These are phyloP conservation scores for Lophius piscatorius DNA, from an alignment of 2,113 vertebrate genomes.

Conservation along the genomic window DNA sequence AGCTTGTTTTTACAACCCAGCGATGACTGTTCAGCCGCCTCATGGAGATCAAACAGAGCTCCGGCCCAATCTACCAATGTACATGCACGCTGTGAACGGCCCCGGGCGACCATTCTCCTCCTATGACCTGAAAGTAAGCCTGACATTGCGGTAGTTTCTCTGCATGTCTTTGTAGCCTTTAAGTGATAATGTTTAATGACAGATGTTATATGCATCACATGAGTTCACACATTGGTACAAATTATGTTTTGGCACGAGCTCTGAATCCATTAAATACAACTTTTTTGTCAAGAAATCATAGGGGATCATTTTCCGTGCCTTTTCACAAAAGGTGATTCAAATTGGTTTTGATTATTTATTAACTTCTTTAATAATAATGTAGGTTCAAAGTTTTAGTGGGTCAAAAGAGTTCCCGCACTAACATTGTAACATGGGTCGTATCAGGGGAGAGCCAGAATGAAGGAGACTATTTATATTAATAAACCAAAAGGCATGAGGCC, in stretches of 20 bases:
- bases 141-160: background rate
- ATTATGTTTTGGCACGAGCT: constrained; percentile 29
- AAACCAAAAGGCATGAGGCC: constrained; percentile 50
- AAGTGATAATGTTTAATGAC: constrained; percentile 49
- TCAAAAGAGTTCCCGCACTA: constrained; percentile 44
- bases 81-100: constrained; percentile 78
- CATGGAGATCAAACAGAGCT: constrained; percentile 71
- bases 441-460: constrained; percentile 44
- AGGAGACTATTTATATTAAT: constrained; percentile 45
- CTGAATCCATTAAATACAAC: constrained; percentile 25
- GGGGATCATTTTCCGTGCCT: constrained; percentile 15
- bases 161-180: constrained; percentile 10
- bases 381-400: constrained; percentile 39
- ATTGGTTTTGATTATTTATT: constrained; percentile 32
- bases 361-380: constrained; percentile 37
- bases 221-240: background rate
- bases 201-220: constrained; percentile 9
- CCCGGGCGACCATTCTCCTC: constrained; percentile 82
- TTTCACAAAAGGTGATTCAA: constrained; percentile 47
- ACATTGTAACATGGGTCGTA: constrained; percentile 30
- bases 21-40: constrained; percentile 77
- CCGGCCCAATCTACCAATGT: constrained; percentile 61
- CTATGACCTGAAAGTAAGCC: constrained; percentile 82
- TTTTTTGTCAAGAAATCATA: constrained; percentile 12
- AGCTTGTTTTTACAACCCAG: constrained; percentile 83